Percentiles rank a stretch among this genome's conserved stretches.
phyloP scores from a whole-genome alignment of 2,888 invertebrate species.

The Zaprionus obscuricornis region DNA sequence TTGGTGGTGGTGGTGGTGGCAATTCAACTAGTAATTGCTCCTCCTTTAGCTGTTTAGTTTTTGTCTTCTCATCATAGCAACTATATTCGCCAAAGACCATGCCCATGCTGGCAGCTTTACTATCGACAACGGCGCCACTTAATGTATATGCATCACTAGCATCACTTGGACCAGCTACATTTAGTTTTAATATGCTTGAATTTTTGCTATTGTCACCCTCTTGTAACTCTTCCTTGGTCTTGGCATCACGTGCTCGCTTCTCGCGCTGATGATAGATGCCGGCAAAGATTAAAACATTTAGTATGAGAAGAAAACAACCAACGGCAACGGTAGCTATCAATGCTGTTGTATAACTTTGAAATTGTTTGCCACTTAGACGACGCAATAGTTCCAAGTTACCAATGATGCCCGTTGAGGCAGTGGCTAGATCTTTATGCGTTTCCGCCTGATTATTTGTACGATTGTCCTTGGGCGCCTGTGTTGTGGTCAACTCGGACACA shows the following conservation, averaged over 20 bases:
- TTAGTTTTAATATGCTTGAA: constrained; percentile 78
- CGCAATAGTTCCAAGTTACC: constrained; percentile 89
- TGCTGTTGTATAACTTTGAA: constrained; percentile 95
- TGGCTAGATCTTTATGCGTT: constrained; percentile 78
- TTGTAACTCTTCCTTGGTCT: constrained; percentile 90
- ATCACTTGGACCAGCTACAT: constrained; percentile 63
- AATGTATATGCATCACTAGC: constrained; percentile 60
- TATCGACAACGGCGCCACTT: constrained; percentile 62
- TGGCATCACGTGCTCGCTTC: constrained; percentile 86
- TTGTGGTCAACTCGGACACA: constrained; percentile 74
- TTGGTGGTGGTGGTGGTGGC: constrained; percentile 82
- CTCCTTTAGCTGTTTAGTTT: constrained; percentile 83
- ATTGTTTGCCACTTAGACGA: constrained; percentile 90
- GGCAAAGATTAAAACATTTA: constrained; percentile 94
- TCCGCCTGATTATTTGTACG: constrained; percentile 62
- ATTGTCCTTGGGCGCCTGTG: constrained; percentile 83
- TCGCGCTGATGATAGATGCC: constrained; percentile 94
- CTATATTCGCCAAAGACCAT: constrained; percentile 86
- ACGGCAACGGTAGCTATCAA: constrained; percentile 94
- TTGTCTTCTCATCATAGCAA: constrained; percentile 87
- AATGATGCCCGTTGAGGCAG: constrained; percentile 80
- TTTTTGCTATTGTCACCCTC: constrained; percentile 84
- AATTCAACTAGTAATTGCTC: constrained; percentile 87
- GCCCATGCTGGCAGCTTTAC: constrained; percentile 63
- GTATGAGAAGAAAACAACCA: constrained; percentile 91